Evolutionary conservation across 2,888 invertebrate species (phyloP), one percentile per base, ranked within the genome.

Genomic region (Hyalella azteca): DNA sequence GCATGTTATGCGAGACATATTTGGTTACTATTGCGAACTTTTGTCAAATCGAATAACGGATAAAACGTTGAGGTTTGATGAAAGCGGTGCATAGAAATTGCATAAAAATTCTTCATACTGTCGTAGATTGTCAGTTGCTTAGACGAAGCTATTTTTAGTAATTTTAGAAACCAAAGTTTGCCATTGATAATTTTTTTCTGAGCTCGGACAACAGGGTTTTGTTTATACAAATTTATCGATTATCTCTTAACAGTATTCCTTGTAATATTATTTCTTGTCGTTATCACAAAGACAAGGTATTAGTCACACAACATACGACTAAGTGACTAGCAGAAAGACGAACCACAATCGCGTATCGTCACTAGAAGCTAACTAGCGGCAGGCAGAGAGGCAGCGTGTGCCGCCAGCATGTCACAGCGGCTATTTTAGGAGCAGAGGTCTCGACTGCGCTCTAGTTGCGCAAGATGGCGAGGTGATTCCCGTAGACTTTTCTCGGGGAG

Each of bases 361-460:
- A 54, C 54, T 54, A 54, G 29, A 29, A 54, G 54, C 22, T 54
- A 22, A 54, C 54, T 54, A 54, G 54, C 54, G n/a, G n/a, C 26
- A 7, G 5, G 54, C 3, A 9, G 19, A 26, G 54, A 22, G 26
- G 26, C 54, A 54, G 26, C 54, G 54, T 29, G 9, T 11, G 54
- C 54, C 22, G 26, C 54, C 22, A 5, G 45, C 26, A 54, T 26
- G 54, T 54, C 26, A 54, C 54, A 54, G 54, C 54, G 22, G 22
- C 54, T 54, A 54, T 54, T 54, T 54, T 54, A 13, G n/a, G n/a
- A n/a, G n/a, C n/a, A 54, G 54, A 54, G 5, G 54, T 54, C 54
- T 3, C 26, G 54, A 54, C 54, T 54, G 54, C 54, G 54, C 54
- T 5, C 54, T 54, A 54, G 26, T 11, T 22, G 26, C 26, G 26